These are phyloP conservation scores for Spinus olivaceus DNA, from an alignment of 2,797 vertebrate species.

Conservation along the genomic window DNA sequence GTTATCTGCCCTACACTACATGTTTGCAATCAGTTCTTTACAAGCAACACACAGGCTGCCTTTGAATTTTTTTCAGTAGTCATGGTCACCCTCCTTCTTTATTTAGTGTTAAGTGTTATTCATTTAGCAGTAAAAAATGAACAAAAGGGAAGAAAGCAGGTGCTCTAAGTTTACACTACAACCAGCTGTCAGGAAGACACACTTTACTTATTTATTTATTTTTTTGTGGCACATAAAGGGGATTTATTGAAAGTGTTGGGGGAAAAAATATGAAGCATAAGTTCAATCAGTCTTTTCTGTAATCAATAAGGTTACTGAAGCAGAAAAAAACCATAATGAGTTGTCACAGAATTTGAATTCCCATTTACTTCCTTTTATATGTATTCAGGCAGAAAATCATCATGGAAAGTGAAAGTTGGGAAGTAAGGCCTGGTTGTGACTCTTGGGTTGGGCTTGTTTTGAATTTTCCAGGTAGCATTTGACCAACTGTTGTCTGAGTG, in stretches of 20 bases:
- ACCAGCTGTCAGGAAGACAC: conserved; percentile 65
- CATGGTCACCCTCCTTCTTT: conserved; percentile 82
- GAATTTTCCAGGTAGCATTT: background rate
- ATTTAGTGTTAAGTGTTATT: conserved; percentile 84
- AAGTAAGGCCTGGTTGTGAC: background rate
- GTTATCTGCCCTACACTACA: conserved; percentile 72
- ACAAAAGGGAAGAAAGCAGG: conserved; percentile 72
- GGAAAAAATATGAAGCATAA: conserved; percentile 32
- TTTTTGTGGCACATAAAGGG: conserved; percentile 3
- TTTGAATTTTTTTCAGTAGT: conserved; percentile 72
- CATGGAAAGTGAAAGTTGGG: conserved; percentile 4
- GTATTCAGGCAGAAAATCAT: conserved; percentile 54
- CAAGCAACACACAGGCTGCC: conserved; percentile 4
- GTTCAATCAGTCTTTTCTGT: conserved; percentile 18
- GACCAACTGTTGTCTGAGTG: background rate
- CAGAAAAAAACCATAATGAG: conserved; percentile 62
- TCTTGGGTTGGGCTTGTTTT: background rate
- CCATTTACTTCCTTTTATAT: conserved; percentile 45
- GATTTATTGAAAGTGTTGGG: conserved; percentile 48
- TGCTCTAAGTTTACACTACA: conserved; percentile 74
- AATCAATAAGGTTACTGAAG: conserved; percentile 62
- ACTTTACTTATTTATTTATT: conserved; percentile 48
- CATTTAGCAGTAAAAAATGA: conserved; percentile 74
- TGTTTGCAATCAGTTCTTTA: conserved; percentile 53
- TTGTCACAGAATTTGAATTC: conserved; percentile 56